These are phyloP conservation scores for Euwallacea similis DNA, from an alignment of 1,140 invertebrate genomes.

Conservation along the genomic window DNA sequence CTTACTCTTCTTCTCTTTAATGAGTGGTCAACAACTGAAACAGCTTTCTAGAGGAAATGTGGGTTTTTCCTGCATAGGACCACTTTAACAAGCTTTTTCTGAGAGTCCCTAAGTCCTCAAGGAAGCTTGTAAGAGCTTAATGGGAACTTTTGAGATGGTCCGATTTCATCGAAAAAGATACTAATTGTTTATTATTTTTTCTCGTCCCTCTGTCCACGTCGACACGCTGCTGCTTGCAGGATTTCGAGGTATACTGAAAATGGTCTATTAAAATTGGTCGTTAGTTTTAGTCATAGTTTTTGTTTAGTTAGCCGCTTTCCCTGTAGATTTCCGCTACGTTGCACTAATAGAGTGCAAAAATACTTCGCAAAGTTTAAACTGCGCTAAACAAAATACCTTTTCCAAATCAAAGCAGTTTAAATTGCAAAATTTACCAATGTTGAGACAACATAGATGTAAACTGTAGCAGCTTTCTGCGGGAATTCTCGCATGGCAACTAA, in stretches of 20 bases:
- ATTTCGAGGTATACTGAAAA: slow-evolving; percentile 70
- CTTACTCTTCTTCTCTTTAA: slow-evolving; percentile 41
- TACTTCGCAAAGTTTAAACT: slow-evolving; percentile 19
- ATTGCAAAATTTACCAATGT: background rate
- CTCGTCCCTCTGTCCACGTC: slow-evolving; percentile 59
- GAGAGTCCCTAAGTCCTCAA: slow-evolving; percentile 20
- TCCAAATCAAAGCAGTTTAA: slow-evolving; percentile 22
- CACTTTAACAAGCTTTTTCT: too few relatives aligned
- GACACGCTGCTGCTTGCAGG: slow-evolving; percentile 60
- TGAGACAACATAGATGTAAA: slow-evolving; percentile 14
- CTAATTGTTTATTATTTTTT: slow-evolving; percentile 52
- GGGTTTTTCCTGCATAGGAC: background rate
- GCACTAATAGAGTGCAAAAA: slow-evolving; percentile 37
- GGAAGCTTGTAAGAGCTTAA: slow-evolving; percentile 35
- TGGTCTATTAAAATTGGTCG: slow-evolving; percentile 50
- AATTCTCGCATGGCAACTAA: slow-evolving; percentile 49
- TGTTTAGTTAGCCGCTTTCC: slow-evolving; percentile 57
- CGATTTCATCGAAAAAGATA: slow-evolving; percentile 61
- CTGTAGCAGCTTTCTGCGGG: slow-evolving; percentile 38
- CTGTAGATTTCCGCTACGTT: slow-evolving; percentile 56
- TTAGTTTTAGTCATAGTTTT: slow-evolving; percentile 58
- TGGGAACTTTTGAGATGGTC: slow-evolving; percentile 98
- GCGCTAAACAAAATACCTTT: slow-evolving; percentile 15
- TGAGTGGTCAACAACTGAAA: slow-evolving; percentile 50
- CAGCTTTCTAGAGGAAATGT: slow-evolving; percentile 30